A percentile compares a stretch with the other conserved stretches of the same genome.
These are phyloP conservation scores for Campoplex capitator DNA, from an alignment of 2,888 invertebrate species.

Conservation along the genomic window DNA sequence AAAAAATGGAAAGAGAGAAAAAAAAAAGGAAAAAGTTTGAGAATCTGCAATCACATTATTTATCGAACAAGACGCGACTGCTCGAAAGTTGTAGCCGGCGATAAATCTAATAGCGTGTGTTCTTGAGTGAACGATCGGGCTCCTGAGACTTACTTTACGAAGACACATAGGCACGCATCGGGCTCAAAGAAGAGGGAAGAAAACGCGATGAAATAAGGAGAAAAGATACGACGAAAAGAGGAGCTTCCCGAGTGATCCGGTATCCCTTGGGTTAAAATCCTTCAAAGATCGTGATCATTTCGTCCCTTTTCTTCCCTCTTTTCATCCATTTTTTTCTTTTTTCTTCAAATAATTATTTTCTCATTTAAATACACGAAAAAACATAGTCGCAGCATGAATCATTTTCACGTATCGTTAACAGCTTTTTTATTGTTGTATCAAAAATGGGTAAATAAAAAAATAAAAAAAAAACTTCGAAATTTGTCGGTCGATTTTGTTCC, in stretches of 20 bases:
- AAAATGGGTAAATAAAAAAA: neutral
- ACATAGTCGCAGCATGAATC: neutral
- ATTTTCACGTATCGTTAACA: neutral
- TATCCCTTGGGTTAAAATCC: neutral
- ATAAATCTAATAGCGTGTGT: constrained; percentile 57
- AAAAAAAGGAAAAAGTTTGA: constrained; percentile 1
- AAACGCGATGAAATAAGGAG: constrained; percentile 7
- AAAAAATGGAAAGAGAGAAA: constrained; percentile 10
- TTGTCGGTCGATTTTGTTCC: neutral
- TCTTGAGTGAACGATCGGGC: constrained; percentile 42
- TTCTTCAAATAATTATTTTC: neutral
- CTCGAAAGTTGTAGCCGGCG: constrained; percentile 26
- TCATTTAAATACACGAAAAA: neutral
- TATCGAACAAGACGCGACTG: constrained; percentile 25
- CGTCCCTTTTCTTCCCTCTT: neutral
- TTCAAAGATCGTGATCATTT: neutral
- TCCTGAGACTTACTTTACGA: constrained; percentile 33
- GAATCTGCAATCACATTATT: constrained; percentile 30
- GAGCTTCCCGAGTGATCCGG: neutral
- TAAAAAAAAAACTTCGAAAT: neutral
- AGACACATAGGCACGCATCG: neutral
- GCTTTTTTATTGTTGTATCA: neutral
- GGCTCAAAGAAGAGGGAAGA: neutral
- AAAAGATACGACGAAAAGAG: neutral
- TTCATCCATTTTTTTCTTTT: neutral